Conservation (phyloP, 2,888 invertebrate species). For the Philaethria dido region DNA sequence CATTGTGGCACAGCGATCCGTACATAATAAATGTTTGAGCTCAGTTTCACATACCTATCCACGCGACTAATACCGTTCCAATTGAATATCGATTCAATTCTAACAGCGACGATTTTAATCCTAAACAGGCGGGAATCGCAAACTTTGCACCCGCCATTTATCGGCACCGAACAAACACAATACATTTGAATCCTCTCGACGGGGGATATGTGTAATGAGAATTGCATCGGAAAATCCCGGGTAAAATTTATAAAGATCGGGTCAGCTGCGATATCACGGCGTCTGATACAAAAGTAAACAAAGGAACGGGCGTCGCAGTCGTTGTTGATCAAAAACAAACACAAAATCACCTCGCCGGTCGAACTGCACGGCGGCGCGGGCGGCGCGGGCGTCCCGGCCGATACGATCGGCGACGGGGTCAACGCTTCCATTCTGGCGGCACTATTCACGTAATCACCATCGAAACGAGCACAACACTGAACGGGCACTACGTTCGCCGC, state of each 20-base stretch:
- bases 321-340: conserved; percentile 63
- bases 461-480: conserved; percentile 53
- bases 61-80: conserved; percentile 33
- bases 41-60: conserved; percentile 29
- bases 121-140: conserved; percentile 50
- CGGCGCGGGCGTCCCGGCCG: conserved; percentile 39
- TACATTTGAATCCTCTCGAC: conserved; percentile 52
- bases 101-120: conserved; percentile 52
- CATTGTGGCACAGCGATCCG: conserved; percentile 52
- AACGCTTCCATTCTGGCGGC: conserved; percentile 65
- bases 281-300: conserved; percentile 45
- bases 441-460: conserved; percentile 57
- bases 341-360: conserved; percentile 69
- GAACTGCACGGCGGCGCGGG: conserved; percentile 49
- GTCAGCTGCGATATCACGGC: conserved; percentile 55
- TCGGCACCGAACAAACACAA: conserved; percentile 51
- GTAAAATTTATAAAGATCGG: conserved; percentile 61
- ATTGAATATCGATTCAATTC: conserved; percentile 53
- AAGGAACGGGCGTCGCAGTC: conserved; percentile 39
- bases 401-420: conserved; percentile 63
- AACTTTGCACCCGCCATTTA: conserved; percentile 44
- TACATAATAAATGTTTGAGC: conserved; percentile 44
- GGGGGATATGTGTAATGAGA: conserved; percentile 48
- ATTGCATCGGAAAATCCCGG: conserved; percentile 47
- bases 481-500: conserved; percentile 56